Conservation (phyloP, 1,140 invertebrate genomes). For the Formica exsecta region DNA sequence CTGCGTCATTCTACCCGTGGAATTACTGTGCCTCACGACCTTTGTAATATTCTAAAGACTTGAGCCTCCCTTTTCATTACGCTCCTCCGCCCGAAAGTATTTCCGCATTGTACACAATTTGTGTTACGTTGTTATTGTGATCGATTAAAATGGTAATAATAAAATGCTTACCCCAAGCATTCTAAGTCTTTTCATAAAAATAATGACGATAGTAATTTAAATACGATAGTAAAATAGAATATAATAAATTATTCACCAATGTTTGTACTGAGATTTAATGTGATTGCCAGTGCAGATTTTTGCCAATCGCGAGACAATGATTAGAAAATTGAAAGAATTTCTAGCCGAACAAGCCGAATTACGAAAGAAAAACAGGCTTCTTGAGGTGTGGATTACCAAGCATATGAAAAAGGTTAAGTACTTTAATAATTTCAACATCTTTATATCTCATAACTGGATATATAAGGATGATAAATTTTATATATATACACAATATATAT, state of each 20-base stretch:
- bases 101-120: slow-evolving; percentile 60
- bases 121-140: slow-evolving; percentile 55
- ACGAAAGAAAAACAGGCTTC: slow-evolving; percentile 66
- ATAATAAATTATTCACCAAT: not conserved
- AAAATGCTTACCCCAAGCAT: slow-evolving; percentile 47
- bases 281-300: slow-evolving; percentile 55
- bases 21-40: slow-evolving; percentile 73
- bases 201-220: not conserved
- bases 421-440: not conserved
- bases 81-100: slow-evolving; percentile 53
- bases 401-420: slow-evolving; percentile 72
- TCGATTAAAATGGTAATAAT: slow-evolving; percentile 62
- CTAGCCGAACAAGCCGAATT: slow-evolving; percentile 56
- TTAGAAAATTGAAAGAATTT: slow-evolving; percentile 65
- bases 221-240: not conserved
- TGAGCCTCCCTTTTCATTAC: slow-evolving; percentile 23
- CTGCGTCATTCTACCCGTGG: slow-evolving; percentile 65
- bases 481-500: not conserved
- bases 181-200: slow-evolving; percentile 30
- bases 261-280: slow-evolving; percentile 15
- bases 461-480: not conserved
- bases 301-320: slow-evolving; percentile 62
- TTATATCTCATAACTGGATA: not conserved
- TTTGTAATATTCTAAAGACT: slow-evolving; percentile 72
- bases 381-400: slow-evolving; percentile 69